These are phyloP conservation scores for Resseliella maxima DNA, from an alignment of 2,888 invertebrate genomes.

Conservation along the genomic window DNA sequence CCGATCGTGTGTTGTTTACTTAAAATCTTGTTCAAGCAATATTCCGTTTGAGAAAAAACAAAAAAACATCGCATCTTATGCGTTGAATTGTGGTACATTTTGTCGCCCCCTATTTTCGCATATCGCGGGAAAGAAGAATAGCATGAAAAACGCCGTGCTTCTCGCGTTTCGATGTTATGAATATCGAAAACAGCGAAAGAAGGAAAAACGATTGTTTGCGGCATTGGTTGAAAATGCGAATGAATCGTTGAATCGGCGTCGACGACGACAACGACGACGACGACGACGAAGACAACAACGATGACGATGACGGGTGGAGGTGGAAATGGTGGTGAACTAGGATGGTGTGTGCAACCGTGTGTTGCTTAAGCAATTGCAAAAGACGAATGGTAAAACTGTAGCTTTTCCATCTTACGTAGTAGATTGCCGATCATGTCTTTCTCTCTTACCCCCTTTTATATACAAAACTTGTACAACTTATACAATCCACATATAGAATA, in stretches of 20 bases:
- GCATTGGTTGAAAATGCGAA: no score
- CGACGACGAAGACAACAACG: no score
- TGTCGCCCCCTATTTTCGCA: background rate
- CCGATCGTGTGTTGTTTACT: background rate
- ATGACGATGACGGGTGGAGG: background rate
- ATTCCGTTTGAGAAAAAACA: background rate
- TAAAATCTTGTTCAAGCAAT: no score
- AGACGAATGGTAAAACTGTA: background rate
- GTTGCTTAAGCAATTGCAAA: background rate
- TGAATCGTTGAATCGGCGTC: no score
- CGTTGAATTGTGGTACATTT: background rate
- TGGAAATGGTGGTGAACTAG: slow-evolving; percentile 43
- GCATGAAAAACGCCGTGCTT: background rate
- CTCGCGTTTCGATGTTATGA: background rate
- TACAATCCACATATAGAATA: background rate
- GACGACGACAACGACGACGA: no score
- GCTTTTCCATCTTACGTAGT: slow-evolving; percentile 46
- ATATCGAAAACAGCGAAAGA: background rate
- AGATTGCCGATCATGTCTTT: slow-evolving; percentile 27
- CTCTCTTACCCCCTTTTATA: background rate
- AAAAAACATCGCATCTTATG: slow-evolving; percentile 45
- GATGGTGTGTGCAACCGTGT: background rate
- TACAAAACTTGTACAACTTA: slow-evolving; percentile 22
- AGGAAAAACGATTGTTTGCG: slow-evolving; percentile 11
- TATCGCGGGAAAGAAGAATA: background rate